phyloP scores from a whole-genome alignment of 2,888 invertebrate species.

The Thecophora atra region DNA sequence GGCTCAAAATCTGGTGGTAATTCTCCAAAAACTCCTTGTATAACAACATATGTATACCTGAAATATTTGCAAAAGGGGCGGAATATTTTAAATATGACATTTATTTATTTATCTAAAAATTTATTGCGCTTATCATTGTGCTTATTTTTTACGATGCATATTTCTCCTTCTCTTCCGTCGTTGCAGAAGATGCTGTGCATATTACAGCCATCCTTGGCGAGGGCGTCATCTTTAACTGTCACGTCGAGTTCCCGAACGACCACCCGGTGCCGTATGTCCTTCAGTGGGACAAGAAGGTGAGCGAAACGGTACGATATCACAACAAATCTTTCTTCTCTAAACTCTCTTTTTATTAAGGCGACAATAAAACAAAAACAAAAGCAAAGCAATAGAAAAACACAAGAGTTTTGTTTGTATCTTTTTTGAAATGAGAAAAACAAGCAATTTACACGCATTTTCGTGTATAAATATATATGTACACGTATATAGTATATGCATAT shows the following conservation, averaged over 20 bases:
- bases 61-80: too few species aligned
- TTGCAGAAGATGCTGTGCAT: conserved; percentile 84
- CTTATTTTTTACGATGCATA: not conserved
- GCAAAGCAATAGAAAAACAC: conserved; percentile 43
- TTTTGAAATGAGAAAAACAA: conserved; percentile 13
- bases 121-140: too few species aligned
- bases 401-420: conserved; percentile 39
- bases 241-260: conserved; percentile 95
- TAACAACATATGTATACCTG: too few species aligned
- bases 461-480: not conserved
- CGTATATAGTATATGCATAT: not conserved
- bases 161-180: not conserved
- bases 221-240: conserved; percentile 97
- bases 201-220: conserved; percentile 97
- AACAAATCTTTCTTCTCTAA: conserved; percentile 68
- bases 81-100: too few species aligned
- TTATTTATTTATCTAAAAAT: not conserved
- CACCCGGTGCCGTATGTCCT: conserved; percentile 97
- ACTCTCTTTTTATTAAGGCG: conserved; percentile 68
- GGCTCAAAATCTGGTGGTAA: too few species aligned
- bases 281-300: conserved; percentile 99
- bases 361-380: conserved; percentile 52
- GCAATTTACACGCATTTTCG: not conserved
- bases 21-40: too few species aligned
- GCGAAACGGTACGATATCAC: conserved; percentile 90